A percentile compares a stretch with the other conserved stretches of the same genome.
Evolutionary conservation across 2,797 vertebrate species (phyloP).

Genomic region (Mus caroli): DNA sequence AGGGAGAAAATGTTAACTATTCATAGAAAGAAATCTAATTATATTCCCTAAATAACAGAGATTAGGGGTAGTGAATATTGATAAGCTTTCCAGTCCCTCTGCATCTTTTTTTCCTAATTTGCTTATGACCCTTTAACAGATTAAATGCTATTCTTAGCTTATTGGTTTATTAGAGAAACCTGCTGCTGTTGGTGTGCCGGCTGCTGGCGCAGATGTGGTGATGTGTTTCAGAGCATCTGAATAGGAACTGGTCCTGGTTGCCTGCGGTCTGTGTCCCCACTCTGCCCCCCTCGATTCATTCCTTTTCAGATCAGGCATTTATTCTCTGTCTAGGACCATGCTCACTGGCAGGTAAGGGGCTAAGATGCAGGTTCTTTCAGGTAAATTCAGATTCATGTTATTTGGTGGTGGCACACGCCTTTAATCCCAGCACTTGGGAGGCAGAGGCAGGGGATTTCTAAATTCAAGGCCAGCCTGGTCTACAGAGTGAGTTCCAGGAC

Average conservation of each 20-base stretch:
- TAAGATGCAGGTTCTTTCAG: neutral
- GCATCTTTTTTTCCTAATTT: conserved; percentile 16
- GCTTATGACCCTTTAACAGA: conserved; percentile 13
- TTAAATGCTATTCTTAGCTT: conserved; percentile 39
- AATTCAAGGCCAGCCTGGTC: no score
- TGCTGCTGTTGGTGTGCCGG: neutral
- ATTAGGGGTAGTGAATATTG: neutral
- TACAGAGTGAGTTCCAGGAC: no score
- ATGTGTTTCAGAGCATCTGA: conserved; percentile 7
- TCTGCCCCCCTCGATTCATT: neutral
- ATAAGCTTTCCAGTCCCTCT: conserved; percentile 38
- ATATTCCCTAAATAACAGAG: neutral
- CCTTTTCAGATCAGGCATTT: conserved; percentile 3
- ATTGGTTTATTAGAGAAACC: conserved; percentile 28
- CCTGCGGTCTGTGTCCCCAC: neutral
- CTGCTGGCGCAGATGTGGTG: neutral
- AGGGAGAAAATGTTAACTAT: neutral
- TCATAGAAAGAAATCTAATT: conserved; percentile 46
- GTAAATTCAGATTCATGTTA: conserved; percentile 28
- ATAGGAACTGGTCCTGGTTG: neutral
- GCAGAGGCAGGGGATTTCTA: no score
- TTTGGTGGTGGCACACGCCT: neutral
- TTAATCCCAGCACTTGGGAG: no score
- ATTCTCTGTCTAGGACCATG: neutral
- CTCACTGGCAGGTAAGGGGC: neutral